These are phyloP conservation scores for Pipa parva DNA, from an alignment of 2,113 vertebrate genomes.

Conservation along the genomic window DNA sequence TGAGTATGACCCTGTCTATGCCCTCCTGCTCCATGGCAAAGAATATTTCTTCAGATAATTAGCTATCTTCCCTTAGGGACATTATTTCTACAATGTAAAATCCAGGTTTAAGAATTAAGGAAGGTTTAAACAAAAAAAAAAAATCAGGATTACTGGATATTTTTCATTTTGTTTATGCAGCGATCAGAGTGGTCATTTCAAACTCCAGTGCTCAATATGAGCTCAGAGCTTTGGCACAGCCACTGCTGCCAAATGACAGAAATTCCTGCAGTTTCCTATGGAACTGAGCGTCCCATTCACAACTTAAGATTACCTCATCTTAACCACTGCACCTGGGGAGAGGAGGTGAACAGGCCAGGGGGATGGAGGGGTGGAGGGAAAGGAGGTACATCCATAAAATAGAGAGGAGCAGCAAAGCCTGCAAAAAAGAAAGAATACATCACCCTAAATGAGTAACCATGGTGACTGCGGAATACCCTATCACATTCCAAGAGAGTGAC, in stretches of 20 bases:
- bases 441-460: background rate
- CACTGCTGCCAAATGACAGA: constrained; percentile 50
- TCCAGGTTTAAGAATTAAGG: too few species aligned
- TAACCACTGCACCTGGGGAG: constrained; percentile 58
- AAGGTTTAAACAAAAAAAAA: background rate
- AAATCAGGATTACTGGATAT: constrained; percentile 16
- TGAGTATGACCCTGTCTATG: background rate
- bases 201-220: constrained; percentile 15
- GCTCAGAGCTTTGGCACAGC: constrained; percentile 24
- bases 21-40: background rate
- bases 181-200: constrained; percentile 23
- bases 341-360: constrained; percentile 38
- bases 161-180: constrained; percentile 3
- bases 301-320: constrained; percentile 54
- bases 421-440: constrained; percentile 6
- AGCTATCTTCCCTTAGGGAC: background rate
- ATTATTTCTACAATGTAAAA: background rate
- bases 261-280: constrained; percentile 50
- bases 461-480: background rate
- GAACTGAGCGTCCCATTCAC: constrained; percentile 52
- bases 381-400: background rate
- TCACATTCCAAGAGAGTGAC: too few species aligned
- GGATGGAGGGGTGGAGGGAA: background rate
- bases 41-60: background rate
- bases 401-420: background rate